Conservation (phyloP, 2,113 vertebrate genomes). For the Misgurnus mizolepis region DNA sequence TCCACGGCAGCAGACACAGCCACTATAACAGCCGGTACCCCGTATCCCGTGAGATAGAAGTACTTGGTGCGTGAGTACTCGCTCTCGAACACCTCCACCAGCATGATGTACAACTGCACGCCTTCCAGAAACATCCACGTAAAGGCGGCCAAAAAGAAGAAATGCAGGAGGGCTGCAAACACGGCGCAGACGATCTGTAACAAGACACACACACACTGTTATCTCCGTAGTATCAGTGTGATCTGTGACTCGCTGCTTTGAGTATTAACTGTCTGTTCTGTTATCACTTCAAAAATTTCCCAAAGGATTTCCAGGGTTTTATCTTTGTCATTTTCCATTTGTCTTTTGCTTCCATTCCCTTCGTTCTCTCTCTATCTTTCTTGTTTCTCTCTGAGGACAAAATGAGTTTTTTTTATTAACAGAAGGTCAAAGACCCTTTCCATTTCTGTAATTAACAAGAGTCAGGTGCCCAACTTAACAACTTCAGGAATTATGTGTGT, state of each 20-base stretch:
- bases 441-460: constrained; percentile 53
- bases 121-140: constrained; percentile 99
- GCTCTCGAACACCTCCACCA: constrained; percentile 98
- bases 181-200: constrained; percentile 93
- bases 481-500: constrained; percentile 26
- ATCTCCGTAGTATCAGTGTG: constrained; percentile 6
- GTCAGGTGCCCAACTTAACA: constrained; percentile 38
- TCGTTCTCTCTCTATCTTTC: background rate
- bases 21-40: constrained; percentile 94
- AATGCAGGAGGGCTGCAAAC: constrained; percentile 96
- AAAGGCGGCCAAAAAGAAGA: constrained; percentile 98
- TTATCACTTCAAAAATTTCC: constrained; percentile 46
- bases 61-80: constrained; percentile 95
- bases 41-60: constrained; percentile 96
- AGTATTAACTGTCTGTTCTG: constrained; percentile 18
- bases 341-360: constrained; percentile 6
- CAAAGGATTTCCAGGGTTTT: constrained; percentile 46
- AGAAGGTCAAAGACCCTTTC: constrained; percentile 46
- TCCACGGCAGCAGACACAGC: constrained; percentile 94
- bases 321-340: constrained; percentile 40
- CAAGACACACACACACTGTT: constrained; percentile 9
- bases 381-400: constrained; percentile 28
- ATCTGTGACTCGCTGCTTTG: constrained; percentile 30
- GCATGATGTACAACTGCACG: constrained; percentile 98
- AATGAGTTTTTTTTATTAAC: constrained; percentile 48